Evolutionary conservation across 2,797 vertebrate species (phyloP), one percentile per base, ranked within the genome.

Genomic region (Decapterus maruadsi): DNA sequence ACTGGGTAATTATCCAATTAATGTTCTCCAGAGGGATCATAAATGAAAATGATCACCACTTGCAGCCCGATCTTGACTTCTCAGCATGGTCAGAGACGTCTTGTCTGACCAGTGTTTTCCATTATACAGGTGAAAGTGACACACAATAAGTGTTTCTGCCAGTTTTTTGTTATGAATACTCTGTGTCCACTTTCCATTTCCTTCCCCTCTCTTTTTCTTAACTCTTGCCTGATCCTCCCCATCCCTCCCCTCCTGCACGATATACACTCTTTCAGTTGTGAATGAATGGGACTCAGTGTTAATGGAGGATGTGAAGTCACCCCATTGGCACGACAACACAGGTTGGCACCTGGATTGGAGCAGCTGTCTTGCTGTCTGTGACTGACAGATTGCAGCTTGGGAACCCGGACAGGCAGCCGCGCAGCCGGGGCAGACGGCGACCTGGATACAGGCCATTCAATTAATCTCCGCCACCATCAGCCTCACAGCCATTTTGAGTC

Each of bases 241-340:
- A 57, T 70, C 57, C 60, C 68, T 75, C 67, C 58, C 38, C 40
- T 42, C 11, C 40, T 58, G 42, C 64, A 66, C 29, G 46, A 83
- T 82, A 50, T 72, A 70, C 71, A 70, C 79, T 78, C 79, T 75
- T 76, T 79, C 74, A 61, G 72, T 43, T 61, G 45, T 77, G 78
- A 82, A 83, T 88, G 77, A 91, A 90, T 91, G 76, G 72, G 74
- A 70, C 78, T 69, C 83, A 77, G 83, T 91, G 87, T 82, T 81
- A 56, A 70, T 58, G 78, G 87, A 89, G 83, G 89, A 90, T 82
- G 83, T 93, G 90, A 90, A 91, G 87, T 92, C 92, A 93, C 77
- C 53, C 22, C 51, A 34, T 75, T 92, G 90, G 90, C 88, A 80
- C 20, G 43, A 55, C 66, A 88, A 77, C 84, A 90, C 76, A 85